Evolutionary conservation across 2,888 invertebrate species (phyloP).

Genomic region (Plebejus argus): DNA sequence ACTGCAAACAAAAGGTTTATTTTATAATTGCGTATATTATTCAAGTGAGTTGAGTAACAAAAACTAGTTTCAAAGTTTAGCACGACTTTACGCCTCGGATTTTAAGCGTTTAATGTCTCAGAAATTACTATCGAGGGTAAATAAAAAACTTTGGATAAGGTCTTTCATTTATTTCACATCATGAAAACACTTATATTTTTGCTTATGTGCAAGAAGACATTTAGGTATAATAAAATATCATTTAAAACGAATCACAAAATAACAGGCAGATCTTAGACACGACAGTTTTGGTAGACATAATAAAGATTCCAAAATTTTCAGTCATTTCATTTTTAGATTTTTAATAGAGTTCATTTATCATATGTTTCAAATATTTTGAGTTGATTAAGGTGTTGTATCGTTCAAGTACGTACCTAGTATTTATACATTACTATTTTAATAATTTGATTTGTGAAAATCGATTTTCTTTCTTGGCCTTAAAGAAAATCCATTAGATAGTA

Average conservation of each 20-base stretch:
- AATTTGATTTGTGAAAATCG: neutral
- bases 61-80: neutral
- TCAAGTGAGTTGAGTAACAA: neutral
- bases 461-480: neutral
- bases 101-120: neutral
- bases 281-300: conserved; percentile 59
- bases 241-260: conserved; percentile 64
- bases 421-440: neutral
- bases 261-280: conserved; percentile 65
- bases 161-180: conserved; percentile 24
- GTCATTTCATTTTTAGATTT: conserved; percentile 55
- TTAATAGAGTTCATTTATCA: neutral
- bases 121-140: neutral
- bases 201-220: conserved; percentile 50
- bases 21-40: neutral
- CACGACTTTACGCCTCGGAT: neutral
- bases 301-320: conserved; percentile 74
- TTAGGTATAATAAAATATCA: conserved; percentile 47
- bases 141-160: neutral
- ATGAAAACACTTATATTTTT: conserved; percentile 41
- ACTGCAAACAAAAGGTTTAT: neutral
- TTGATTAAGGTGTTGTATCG: neutral
- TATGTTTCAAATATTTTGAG: neutral
- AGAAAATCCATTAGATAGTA: neutral
- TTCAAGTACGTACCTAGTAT: neutral